Evolutionary conservation across 1,140 invertebrate genomes (phyloP), one percentile per base, ranked within the genome.

Genomic region (Venustaconcha ellipsiformis): DNA sequence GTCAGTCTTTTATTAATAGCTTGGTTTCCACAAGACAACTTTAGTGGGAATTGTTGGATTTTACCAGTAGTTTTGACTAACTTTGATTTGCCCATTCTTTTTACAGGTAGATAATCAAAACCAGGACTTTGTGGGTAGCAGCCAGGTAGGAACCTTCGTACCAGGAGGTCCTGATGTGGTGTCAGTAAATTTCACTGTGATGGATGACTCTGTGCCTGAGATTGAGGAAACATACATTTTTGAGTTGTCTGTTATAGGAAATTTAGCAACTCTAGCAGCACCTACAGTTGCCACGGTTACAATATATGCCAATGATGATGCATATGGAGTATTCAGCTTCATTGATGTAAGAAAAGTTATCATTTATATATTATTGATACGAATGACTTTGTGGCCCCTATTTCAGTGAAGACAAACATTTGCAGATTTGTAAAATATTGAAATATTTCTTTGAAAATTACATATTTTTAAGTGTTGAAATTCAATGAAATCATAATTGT

Each of bases 221-320:
- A 63, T 78, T 14, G 80, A 83, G 56, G 88, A 89, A 67, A 70
- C 80, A 0, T 89, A 86, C 69, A 80, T 71, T 23, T 78, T 89
- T 30, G 64, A 75, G 23, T 75, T 89, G 14, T 62, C 72, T 18
- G 69, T 82, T 1, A 70, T 84, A 1, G 80, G 69, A 26, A 65
- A 57, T 37, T 76, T 58, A 14, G 72, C 76, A 23, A 79, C 48
- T 2, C 76, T 85, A 6, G 82, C 68, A 2, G 20, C 68, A 14
- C 85, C 82, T 13, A 77, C 63, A 55, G 74, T 74, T 13, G 79
- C 84, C 15, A 74, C 71, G 17, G 80, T 89, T 4, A 86, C 76
- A 56, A 86, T 89, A 26, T 59, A 69, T 18, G 86, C 88, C 57
- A 89, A 86, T 77, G 88, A 89, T 83, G 86, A 89, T 82, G 86